phyloP scores from a whole-genome alignment of 2,888 invertebrate species.

The Hypercompe scribonia region DNA sequence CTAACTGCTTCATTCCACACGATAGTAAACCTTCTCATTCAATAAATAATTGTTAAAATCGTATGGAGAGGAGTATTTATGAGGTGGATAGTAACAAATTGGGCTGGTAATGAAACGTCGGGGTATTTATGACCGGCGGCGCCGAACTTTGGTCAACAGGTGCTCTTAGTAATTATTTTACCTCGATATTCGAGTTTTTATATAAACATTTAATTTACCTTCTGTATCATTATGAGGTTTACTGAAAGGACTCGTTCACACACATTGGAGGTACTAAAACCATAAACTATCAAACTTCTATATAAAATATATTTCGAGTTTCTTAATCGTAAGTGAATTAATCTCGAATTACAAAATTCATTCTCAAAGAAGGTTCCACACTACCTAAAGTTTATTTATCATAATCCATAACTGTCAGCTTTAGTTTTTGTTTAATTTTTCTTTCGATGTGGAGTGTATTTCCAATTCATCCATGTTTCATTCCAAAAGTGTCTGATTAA shows the following conservation, averaged over 20 bases:
- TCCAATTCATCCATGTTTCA: too few relatives aligned
- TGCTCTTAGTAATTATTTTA: not conserved
- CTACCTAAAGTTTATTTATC: too few relatives aligned
- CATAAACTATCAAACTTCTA: not conserved
- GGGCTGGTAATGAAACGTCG: slow-evolving; percentile 27
- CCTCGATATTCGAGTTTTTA: not conserved
- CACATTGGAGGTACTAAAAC: not conserved
- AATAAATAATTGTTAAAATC: slow-evolving; percentile 18
- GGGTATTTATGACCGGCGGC: slow-evolving; percentile 36
- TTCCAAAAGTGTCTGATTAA: too few relatives aligned
- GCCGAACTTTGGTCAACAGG: slow-evolving; percentile 25
- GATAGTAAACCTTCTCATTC: slow-evolving; percentile 2
- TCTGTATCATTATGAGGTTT: not conserved
- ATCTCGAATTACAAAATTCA: too few relatives aligned
- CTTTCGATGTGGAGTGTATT: too few relatives aligned
- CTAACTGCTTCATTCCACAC: not conserved
- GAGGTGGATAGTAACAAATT: slow-evolving; percentile 47
- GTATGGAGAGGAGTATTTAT: slow-evolving; percentile 7
- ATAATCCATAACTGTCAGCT: too few relatives aligned
- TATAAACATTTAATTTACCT: not conserved
- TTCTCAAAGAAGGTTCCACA: too few relatives aligned
- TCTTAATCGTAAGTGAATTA: not conserved
- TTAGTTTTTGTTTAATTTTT: too few relatives aligned
- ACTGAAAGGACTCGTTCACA: not conserved
- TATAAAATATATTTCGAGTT: not conserved